These are phyloP conservation scores for Drosophila conformis DNA, from an alignment of 2,888 invertebrate species.

Conservation along the genomic window DNA sequence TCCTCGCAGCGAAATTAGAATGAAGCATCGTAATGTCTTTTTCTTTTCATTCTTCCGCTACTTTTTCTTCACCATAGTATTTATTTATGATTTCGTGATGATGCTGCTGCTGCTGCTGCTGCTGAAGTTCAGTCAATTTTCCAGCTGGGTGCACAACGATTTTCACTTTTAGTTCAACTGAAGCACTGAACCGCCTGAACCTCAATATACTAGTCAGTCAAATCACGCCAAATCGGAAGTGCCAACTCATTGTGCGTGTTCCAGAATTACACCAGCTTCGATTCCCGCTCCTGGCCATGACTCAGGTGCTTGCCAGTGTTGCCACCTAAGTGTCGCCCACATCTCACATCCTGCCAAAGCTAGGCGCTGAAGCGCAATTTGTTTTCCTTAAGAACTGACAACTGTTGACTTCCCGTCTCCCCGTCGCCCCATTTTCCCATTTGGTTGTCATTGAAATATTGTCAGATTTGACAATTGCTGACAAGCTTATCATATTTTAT, in stretches of 20 bases:
- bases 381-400: conserved; percentile 55
- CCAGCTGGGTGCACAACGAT: conserved; percentile 61
- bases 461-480: conserved; percentile 76
- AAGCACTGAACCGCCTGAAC: conserved; percentile 16
- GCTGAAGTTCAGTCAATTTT: conserved; percentile 58
- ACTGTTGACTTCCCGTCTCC: neutral
- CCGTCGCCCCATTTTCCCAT: conserved; percentile 3
- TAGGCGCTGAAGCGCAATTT: conserved; percentile 58
- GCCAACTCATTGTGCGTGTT: conserved; percentile 68
- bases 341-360: conserved; percentile 28
- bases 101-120: neutral
- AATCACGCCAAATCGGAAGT: conserved; percentile 60
- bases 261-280: neutral
- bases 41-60: conserved; percentile 14
- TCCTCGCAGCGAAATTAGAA: conserved; percentile 62
- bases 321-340: conserved; percentile 48
- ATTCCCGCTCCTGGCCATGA: conserved; percentile 44
- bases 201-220: conserved; percentile 45
- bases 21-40: conserved; percentile 64
- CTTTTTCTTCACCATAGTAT: conserved; percentile 16
- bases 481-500: conserved; percentile 66
- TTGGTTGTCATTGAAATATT: conserved; percentile 70
- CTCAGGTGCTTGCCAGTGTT: conserved; percentile 65
- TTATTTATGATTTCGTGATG: conserved; percentile 35
- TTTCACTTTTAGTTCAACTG: conserved; percentile 35